phyloP scores from a whole-genome alignment of 2,888 invertebrate genomes.

The Cephonodes hylas region DNA sequence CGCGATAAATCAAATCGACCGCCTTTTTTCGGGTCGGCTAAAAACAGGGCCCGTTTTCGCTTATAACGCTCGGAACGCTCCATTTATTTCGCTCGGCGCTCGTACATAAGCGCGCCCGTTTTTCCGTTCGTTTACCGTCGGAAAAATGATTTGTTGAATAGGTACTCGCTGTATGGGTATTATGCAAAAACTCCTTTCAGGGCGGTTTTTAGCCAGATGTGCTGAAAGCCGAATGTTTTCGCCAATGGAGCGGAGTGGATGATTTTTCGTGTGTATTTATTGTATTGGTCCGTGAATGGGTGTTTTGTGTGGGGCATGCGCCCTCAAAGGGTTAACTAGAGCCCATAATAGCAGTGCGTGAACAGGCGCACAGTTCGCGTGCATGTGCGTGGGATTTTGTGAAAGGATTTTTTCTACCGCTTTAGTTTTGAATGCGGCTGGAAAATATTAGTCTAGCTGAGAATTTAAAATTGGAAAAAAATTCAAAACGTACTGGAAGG shows the following conservation, averaged over 20 bases:
- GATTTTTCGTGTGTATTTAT: constrained; percentile 13
- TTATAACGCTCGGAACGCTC: constrained; percentile 16
- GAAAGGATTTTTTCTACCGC: not conserved
- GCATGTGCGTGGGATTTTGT: not conserved
- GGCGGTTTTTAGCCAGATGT: constrained; percentile 1
- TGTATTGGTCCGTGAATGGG: constrained; percentile 10
- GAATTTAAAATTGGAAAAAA: too few species aligned
- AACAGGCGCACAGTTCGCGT: not conserved
- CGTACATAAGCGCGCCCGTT: constrained; percentile 42
- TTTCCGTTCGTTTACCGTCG: constrained; percentile 26
- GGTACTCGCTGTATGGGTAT: constrained; percentile 13
- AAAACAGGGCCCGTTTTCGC: constrained; percentile 11
- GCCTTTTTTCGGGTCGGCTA: constrained; percentile 22
- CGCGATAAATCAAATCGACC: constrained; percentile 15
- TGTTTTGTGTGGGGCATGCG: constrained; percentile 14
- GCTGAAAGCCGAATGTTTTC: not conserved
- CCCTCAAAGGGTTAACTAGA: constrained; percentile 16
- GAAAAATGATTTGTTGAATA: constrained; percentile 47
- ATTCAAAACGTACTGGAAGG: too few species aligned
- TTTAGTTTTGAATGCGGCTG: not conserved
- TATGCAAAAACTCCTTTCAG: constrained; percentile 3
- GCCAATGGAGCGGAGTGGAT: not conserved
- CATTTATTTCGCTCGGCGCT: constrained; percentile 38
- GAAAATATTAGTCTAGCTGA: too few species aligned
- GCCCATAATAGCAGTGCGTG: not conserved